phyloP scores from a whole-genome alignment of 2,888 invertebrate genomes.

The Coleophora flavipennella region DNA sequence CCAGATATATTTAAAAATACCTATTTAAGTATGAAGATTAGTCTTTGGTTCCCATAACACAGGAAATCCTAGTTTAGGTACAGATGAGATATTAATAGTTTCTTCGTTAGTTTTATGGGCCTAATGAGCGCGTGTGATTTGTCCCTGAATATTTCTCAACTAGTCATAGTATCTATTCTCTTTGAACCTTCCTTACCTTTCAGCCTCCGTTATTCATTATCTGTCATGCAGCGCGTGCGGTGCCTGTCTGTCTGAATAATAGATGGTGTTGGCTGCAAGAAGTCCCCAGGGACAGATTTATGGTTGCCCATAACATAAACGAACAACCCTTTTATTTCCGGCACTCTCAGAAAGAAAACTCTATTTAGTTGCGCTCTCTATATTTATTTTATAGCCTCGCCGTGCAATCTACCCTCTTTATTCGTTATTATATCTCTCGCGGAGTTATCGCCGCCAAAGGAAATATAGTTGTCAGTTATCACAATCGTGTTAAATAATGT shows the following conservation, averaged over 20 bases:
- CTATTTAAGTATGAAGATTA: too few relatives aligned
- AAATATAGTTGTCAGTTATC: constrained; percentile 39
- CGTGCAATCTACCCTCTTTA: constrained; percentile 13
- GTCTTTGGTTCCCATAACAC: too few relatives aligned
- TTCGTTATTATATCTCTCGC: constrained; percentile 23
- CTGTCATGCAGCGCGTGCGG: constrained; percentile 33
- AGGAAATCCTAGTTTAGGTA: too few relatives aligned
- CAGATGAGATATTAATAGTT: too few relatives aligned
- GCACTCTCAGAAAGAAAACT: constrained; percentile 32
- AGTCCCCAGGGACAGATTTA: constrained; percentile 47
- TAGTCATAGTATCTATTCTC: constrained; percentile 20
- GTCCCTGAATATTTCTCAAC: constrained; percentile 11
- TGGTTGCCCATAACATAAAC: constrained; percentile 34
- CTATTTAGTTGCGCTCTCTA: constrained; percentile 16
- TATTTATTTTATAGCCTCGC: constrained; percentile 11
- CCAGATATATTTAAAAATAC: too few relatives aligned
- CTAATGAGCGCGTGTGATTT: too few relatives aligned
- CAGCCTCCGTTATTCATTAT: constrained; percentile 28
- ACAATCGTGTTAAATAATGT: constrained; percentile 46
- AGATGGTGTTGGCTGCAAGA: constrained; percentile 38
- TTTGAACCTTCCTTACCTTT: constrained; percentile 17
- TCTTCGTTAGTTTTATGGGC: too few relatives aligned
- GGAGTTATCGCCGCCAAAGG: constrained; percentile 21
- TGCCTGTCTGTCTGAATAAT: constrained; percentile 46
- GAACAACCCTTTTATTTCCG: constrained; percentile 30